Evolutionary conservation across 2,113 vertebrate species (phyloP), one percentile per base, ranked within the genome.

Genomic region (Arothron firmamentum): DNA sequence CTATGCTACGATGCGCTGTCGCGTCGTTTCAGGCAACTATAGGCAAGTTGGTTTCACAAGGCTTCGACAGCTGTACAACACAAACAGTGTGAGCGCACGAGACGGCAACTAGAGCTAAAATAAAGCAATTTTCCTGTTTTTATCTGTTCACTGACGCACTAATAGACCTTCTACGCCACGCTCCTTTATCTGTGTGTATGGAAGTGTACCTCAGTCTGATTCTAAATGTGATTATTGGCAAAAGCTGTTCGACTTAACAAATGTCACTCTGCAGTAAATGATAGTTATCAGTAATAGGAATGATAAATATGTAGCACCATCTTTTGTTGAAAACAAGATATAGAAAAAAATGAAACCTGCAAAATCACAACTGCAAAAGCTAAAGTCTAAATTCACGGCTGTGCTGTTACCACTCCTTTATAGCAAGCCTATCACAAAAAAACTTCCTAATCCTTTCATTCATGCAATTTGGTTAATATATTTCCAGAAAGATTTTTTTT

Each of bases 231-330:
- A 74, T 67, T 60, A 57, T 80, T 52, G 67, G 70, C 77, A 74
- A 71, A 59, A 38, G 34, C 78, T 48, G 53, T 65, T 72, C 65
- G 61, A 79, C 65, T 50, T 59, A 58, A 77, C 78, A 76, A 68
- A 45, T 69, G 65, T 70, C 71, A 72, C 67, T 75, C 50, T 17
- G 43, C 56, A 54, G 65, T 88, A 83, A 89, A 86, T 83, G 84
- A 74, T 66, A 31, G 81, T 80, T 87, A 85, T 87, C 75, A 78
- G 63, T 87, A 80, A 86, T 73, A 90, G 92, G 92, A 92, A 92
- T 92, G 92, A 91, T 92, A 91, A 90, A 90, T 88, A 88, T 75
- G 85, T 92, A 92, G 92, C 92, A 92, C 92, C 92, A 88, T 92
- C 79, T 89, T 77, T 87, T 88, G 84, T 89, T 85, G 77, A 89